phyloP scores from a whole-genome alignment of 2,888 invertebrate species.

The Odontomyia ornata region DNA sequence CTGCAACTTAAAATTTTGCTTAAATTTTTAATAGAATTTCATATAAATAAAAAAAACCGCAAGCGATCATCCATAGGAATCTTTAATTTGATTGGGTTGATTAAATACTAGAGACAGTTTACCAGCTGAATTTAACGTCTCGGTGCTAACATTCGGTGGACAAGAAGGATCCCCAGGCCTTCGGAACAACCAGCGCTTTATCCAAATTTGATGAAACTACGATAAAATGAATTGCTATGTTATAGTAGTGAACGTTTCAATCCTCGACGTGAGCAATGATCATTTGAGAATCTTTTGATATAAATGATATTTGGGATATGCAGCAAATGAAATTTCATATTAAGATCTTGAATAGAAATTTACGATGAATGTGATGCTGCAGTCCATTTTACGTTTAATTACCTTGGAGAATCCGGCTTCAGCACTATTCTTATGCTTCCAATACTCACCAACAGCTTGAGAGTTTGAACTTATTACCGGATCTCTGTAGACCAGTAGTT shows the following conservation, averaged over 20 bases:
- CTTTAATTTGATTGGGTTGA: conserved; percentile 78
- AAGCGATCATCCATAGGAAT: conserved; percentile 74
- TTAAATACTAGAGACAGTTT: conserved; percentile 83
- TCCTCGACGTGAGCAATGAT: conserved; percentile 74
- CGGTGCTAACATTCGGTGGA: conserved; percentile 55
- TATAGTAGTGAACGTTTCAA: too few species aligned
- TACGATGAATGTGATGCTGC: not conserved
- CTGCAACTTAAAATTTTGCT: too few species aligned
- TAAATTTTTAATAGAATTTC: too few species aligned
- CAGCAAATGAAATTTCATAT: conserved; percentile 74
- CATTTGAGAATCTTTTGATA: conserved; percentile 80
- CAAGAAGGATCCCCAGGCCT: conserved; percentile 73
- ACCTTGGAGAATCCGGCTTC: too few species aligned
- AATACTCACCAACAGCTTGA: too few species aligned
- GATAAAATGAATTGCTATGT: conserved; percentile 86
- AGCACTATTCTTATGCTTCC: too few species aligned
- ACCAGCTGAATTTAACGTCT: conserved; percentile 66
- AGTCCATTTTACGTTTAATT: conserved; percentile 66
- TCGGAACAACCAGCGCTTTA: conserved; percentile 81
- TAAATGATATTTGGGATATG: conserved; percentile 76
- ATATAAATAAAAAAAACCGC: conserved; percentile 86
- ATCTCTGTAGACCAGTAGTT: conserved; percentile 88
- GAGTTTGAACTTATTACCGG: conserved; percentile 83
- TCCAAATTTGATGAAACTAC: conserved; percentile 81
- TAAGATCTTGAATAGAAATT: conserved; percentile 50